Evolutionary conservation across 2,113 vertebrate species (phyloP).

Genomic region (Cairina moschata): DNA sequence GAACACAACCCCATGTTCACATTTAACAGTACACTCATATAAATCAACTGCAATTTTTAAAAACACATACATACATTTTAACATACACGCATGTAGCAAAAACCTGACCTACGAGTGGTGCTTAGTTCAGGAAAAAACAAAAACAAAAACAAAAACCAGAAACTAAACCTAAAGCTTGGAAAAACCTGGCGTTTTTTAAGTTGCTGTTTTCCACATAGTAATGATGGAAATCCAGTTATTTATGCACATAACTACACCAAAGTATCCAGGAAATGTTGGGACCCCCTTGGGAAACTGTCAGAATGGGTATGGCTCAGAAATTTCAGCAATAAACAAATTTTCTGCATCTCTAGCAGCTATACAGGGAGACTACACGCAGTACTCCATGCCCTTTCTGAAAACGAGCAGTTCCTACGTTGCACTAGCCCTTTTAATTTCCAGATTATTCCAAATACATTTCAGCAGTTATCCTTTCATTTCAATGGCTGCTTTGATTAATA

Average conservation of each 20-base stretch:
- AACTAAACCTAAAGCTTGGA: neutral
- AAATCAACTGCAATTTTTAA: neutral
- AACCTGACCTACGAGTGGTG: neutral
- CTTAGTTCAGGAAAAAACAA: neutral
- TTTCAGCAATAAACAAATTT: neutral
- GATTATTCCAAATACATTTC: neutral
- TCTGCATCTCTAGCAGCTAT: neutral
- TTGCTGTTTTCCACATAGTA: neutral
- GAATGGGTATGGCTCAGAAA: neutral
- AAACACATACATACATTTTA: neutral
- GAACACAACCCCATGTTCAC: accelerated
- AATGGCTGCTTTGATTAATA: slow-evolving; percentile 43
- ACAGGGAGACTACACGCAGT: neutral
- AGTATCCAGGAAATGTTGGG: neutral
- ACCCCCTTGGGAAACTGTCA: neutral
- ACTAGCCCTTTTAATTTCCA: neutral
- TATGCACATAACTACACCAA: neutral
- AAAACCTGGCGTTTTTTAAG: neutral
- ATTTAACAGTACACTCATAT: neutral
- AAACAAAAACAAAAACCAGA: too few relatives aligned
- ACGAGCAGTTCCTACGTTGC: neutral
- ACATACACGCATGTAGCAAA: neutral
- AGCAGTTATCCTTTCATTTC: slow-evolving; percentile 9
- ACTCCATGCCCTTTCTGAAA: neutral
- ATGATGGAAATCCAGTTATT: neutral